Base-by-base conservation (phyloP, 2,113 vertebrate genomes). In the Trinectes maculatus region DNA sequence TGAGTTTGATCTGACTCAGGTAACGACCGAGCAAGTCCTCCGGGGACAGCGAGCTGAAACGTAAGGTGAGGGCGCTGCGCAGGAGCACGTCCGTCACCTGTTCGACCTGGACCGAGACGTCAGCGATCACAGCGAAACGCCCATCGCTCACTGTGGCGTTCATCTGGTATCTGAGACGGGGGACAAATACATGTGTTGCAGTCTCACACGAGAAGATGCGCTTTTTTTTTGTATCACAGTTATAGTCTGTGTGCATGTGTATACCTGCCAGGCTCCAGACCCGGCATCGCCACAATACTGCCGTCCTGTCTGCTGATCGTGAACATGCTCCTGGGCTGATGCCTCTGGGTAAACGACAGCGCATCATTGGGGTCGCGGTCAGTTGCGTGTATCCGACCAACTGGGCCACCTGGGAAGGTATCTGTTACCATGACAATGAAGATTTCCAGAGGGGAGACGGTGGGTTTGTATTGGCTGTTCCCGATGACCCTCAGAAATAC, bases 141-240 rank as follows among this genome's bases (percentile, higher is more conserved):
- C 97, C 97, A 0, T 99, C 98, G 1, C 95, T 99, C 74, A 99
- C 97, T 0, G 96, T 97, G 5, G 95, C 95, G 0, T 98, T 98
- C 54, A 98, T 89, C 52, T 94, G 71, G 8, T 99, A 99, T 56
- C 97, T 96, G 74, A n/a, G n/a, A 11, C 42, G 53, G n/a, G 69
- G 25, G 15, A 51, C 8, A 47, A 49, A n/a, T n/a, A n/a, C n/a
- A n/a, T n/a, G n/a, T n/a, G n/a, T n/a, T n/a, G n/a, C n/a, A n/a
- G n/a, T n/a, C n/a, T n/a, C n/a, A n/a, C n/a, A n/a, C n/a, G n/a
- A n/a, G n/a, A n/a, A n/a, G n/a, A n/a, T n/a, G n/a, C n/a, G n/a
- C n/a, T n/a, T n/a, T n/a, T n/a, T n/a, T n/a, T n/a, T n/a, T n/a
- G n/a, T n/a, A n/a, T n/a, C n/a, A n/a, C n/a, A n/a, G n/a, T n/a